Percentiles rank a stretch among this genome's conserved stretches.
phyloP scores from a whole-genome alignment of 2,113 vertebrate genomes.

The Kryptolebias marmoratus region DNA sequence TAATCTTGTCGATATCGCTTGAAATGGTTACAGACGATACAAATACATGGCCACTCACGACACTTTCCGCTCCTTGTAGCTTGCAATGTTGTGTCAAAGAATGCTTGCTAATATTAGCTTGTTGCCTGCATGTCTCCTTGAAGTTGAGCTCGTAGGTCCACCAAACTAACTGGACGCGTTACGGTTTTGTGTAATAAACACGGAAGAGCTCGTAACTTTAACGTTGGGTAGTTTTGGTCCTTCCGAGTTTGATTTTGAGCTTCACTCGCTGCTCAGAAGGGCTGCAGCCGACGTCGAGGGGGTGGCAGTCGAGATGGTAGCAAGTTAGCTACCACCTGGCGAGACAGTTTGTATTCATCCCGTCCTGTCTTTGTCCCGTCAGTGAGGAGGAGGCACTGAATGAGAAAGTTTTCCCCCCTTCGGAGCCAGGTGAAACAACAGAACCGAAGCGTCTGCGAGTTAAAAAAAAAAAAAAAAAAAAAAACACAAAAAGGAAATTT shows the following conservation, averaged over 20 bases:
- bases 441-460: background rate
- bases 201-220: rapidly evolving
- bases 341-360: constrained; percentile 56
- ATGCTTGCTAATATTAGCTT: constrained; percentile 66
- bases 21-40: no score
- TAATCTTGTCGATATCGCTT: rapidly evolving
- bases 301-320: constrained; percentile 44
- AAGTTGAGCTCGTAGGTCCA: constrained; percentile 59
- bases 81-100: constrained; percentile 57
- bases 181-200: background rate
- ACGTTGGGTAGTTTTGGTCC: rapidly evolving
- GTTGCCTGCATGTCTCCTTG: constrained; percentile 58
- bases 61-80: constrained; percentile 41
- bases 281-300: background rate
- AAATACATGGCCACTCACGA: background rate
- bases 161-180: background rate
- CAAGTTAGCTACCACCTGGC: constrained; percentile 69
- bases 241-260: background rate
- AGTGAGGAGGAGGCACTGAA: constrained; percentile 31
- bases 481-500: background rate
- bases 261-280: background rate
- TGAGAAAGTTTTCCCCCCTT: constrained; percentile 2
- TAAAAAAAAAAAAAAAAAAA: background rate
- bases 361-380: constrained; percentile 72
- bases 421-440: no score